A percentile compares a stretch with the other conserved stretches of the same genome.
Evolutionary conservation across 2,113 vertebrate genomes (phyloP).

Genomic region (Notothenia coriiceps): DNA sequence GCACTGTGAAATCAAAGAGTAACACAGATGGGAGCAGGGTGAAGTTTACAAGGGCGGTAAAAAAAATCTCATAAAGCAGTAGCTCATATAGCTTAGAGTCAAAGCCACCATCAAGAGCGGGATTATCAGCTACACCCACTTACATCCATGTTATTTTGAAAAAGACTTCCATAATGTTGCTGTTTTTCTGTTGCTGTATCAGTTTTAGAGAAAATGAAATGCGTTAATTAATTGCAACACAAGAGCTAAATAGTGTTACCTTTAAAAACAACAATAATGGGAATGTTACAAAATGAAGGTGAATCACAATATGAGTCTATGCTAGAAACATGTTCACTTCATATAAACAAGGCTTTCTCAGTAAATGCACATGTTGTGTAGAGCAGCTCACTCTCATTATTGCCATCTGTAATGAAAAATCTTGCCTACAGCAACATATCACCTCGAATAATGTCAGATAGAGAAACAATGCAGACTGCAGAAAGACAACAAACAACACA

Average conservation of each 20-base stretch:
- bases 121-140: constrained; percentile 61
- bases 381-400: constrained; percentile 26
- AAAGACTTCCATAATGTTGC: constrained; percentile 38
- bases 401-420: constrained; percentile 37
- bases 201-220: constrained; percentile 9
- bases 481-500: constrained; percentile 22
- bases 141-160: constrained; percentile 30
- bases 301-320: constrained; percentile 30
- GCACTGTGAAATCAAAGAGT: constrained; percentile 62
- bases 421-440: constrained; percentile 47
- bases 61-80: constrained; percentile 56
- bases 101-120: constrained; percentile 47
- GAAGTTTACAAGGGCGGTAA: constrained; percentile 41
- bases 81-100: constrained; percentile 51
- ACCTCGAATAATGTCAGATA: constrained; percentile 31
- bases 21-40: constrained; percentile 58
- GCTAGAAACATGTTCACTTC: constrained; percentile 41
- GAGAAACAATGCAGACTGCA: constrained; percentile 11
- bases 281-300: constrained; percentile 18
- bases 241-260: constrained; percentile 20
- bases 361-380: constrained; percentile 27
- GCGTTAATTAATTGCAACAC: constrained; percentile 16
- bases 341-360: constrained; percentile 29
- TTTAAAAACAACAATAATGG: neutral
- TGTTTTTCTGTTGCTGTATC: neutral